phyloP scores from a whole-genome alignment of 2,113 vertebrate genomes.

The Scomber japonicus region DNA sequence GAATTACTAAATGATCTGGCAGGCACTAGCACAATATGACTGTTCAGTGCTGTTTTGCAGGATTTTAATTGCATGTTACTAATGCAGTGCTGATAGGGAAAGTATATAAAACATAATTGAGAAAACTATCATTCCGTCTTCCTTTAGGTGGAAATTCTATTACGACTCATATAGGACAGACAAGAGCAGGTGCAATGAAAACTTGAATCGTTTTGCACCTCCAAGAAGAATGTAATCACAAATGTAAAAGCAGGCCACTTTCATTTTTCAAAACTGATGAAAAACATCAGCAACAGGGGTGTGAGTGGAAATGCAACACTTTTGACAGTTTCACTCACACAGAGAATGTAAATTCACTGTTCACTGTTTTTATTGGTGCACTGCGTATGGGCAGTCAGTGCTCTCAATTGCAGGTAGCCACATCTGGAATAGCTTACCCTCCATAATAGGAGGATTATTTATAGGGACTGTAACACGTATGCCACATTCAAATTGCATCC shows the following conservation, averaged over 20 bases:
- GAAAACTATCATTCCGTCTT: constrained; percentile 8
- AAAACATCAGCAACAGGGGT: constrained; percentile 46
- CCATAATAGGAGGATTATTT: no score
- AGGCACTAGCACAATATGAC: constrained; percentile 6
- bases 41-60: constrained; percentile 4
- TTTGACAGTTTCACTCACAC: constrained; percentile 14
- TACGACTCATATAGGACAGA: not conserved
- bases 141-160: constrained; percentile 4
- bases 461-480: no score
- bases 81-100: not conserved
- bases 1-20: constrained; percentile 20
- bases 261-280: constrained; percentile 19
- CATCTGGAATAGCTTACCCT: no score
- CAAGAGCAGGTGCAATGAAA: constrained; percentile 17
- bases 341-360: not conserved
- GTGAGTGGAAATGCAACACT: constrained; percentile 18
- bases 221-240: constrained; percentile 36
- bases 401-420: no score
- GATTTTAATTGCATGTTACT: constrained; percentile 26
- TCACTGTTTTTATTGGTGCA: not conserved
- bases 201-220: constrained; percentile 15
- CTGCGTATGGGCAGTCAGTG: no score
- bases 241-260: constrained; percentile 25
- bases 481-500: no score
- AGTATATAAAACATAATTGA: constrained; percentile 1